Base-by-base conservation (phyloP, 2,113 vertebrate species). In the Tychaedon coryphoeus region DNA sequence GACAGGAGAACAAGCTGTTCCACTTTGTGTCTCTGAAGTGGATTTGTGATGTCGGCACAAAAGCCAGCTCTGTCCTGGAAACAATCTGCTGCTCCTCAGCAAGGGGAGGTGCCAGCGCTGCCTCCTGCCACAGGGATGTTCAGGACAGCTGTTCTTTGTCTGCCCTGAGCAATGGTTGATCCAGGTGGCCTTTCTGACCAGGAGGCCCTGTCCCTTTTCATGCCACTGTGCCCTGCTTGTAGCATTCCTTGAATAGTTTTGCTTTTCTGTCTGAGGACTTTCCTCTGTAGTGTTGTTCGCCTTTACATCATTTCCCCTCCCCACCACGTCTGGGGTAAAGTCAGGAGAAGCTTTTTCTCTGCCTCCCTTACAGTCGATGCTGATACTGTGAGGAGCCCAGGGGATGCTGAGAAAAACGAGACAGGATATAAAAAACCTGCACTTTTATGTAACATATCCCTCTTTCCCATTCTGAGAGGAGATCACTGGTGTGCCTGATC, bases 1-100 rank as follows among this genome's bases (percentile, higher is more conserved):
- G 57, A 25, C 4, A 8, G 71, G 78, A 92, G 96, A 91, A 95
- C 90, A 93, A 81, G 50, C 84, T 90, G 93, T 95, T 97, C 90
- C 9, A 16, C 81, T 94, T 94, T 42, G 38, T 67, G n/a, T 57
- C 78, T 71, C 93, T 72, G 78, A 61, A 75, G 75, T 75, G 47
- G 42, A 38, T 88, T 70, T 86, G 61, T 43, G 53, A 26, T 69
- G 82, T 56, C 3, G 8, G 60, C 70, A 74, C 69, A 76, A 89
- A 82, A 91, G 66, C 43, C 69, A 36, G 48, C 58, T 60, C 60
- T 82, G 78, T 74, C 70, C 93, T 79, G 69, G 75, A 93, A 56
- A 26, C 75, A 50, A 14, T 78, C 69, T 92, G 83, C 83, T 2
- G 8, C 74, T 73, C 76, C 64, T 28, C 72, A 64, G 33, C 71